phyloP scores from a whole-genome alignment of 2,797 vertebrate genomes.

The Mus spretus region DNA sequence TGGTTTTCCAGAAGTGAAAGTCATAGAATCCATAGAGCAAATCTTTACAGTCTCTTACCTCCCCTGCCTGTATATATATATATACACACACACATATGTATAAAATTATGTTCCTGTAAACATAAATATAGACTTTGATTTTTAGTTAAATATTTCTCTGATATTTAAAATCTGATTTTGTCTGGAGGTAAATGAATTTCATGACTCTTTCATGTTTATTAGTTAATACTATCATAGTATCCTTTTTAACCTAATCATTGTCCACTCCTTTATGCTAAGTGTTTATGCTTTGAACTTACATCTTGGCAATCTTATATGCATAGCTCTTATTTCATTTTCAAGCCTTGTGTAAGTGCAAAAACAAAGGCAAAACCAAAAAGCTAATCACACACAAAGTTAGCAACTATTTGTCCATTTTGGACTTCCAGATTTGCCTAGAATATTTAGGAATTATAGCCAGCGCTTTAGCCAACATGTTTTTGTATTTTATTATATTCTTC shows the following conservation, averaged over 20 bases:
- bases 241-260: not conserved
- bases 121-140: not conserved
- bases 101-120: not conserved
- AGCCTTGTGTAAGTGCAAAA: not conserved
- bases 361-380: not conserved
- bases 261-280: not conserved
- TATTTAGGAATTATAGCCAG: not conserved
- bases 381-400: not conserved
- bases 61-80: not conserved
- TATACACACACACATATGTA: not conserved
- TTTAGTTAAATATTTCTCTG: not conserved
- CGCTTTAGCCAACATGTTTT: not conserved
- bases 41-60: not conserved
- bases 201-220: not conserved
- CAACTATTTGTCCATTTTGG: not conserved
- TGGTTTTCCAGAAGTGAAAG: constrained; percentile 42
- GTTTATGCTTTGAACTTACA: not conserved
- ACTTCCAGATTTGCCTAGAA: not conserved
- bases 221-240: not conserved
- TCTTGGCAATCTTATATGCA: not conserved
- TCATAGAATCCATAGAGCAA: not conserved
- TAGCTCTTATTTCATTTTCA: constrained; percentile 53
- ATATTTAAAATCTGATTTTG: not conserved
- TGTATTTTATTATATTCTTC: not conserved
- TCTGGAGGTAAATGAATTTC: not conserved